phyloP scores from a whole-genome alignment of 2,113 vertebrate genomes.

The Pelobates fuscus region DNA sequence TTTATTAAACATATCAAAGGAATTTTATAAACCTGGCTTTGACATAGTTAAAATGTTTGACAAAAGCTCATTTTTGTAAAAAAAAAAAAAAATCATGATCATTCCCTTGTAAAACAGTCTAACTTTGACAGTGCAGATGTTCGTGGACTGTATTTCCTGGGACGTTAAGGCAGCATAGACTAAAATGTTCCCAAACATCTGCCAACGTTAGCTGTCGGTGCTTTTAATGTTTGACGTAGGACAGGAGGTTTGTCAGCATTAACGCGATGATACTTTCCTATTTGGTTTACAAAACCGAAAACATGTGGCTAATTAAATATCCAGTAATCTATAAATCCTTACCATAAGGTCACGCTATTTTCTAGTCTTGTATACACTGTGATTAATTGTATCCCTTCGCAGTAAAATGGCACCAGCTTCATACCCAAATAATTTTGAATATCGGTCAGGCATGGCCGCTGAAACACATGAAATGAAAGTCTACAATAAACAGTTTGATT shows the following conservation, averaged over 20 bases:
- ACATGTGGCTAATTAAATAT: neutral
- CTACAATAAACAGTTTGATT: constrained; percentile 19
- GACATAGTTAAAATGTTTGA: no score
- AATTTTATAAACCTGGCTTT: no score
- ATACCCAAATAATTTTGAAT: neutral
- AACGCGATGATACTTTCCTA: neutral
- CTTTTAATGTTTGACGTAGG: neutral
- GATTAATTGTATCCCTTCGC: neutral
- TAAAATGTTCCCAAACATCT: no score
- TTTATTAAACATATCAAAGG: no score
- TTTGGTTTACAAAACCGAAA: neutral
- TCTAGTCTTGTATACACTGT: neutral
- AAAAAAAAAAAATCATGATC: no score
- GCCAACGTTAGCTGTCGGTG: no score
- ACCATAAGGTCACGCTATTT: neutral
- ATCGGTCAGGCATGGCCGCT: neutral
- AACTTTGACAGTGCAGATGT: no score
- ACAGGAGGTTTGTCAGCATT: neutral
- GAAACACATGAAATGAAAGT: neutral
- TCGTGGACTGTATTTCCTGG: no score
- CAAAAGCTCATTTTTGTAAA: no score
- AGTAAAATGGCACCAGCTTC: neutral
- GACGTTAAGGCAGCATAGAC: no score
- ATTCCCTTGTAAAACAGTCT: no score
- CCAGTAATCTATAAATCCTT: neutral